phyloP scores from a whole-genome alignment of 2,888 invertebrate genomes.

The Thelaira solivaga region DNA sequence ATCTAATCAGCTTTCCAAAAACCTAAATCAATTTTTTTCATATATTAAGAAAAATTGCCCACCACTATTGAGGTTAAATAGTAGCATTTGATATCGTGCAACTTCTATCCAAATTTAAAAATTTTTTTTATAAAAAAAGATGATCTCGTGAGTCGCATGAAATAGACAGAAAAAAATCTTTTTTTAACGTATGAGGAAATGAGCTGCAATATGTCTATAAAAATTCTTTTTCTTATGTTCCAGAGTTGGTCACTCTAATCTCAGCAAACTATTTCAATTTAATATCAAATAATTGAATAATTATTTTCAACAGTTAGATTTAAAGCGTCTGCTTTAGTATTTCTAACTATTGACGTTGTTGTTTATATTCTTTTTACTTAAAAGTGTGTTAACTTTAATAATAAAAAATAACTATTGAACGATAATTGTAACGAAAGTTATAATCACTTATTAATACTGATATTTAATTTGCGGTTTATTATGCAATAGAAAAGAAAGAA shows the following conservation, averaged over 20 bases:
- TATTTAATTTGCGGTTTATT: slow-evolving; percentile 8
- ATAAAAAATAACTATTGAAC: neutral
- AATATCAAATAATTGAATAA: neutral
- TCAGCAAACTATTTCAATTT: neutral
- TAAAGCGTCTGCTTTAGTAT: neutral
- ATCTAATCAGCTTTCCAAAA: no score
- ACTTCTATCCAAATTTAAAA: no score
- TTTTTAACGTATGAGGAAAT: no score
- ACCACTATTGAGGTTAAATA: no score
- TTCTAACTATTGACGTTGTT: neutral
- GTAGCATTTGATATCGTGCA: no score
- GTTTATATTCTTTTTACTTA: neutral
- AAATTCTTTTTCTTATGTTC: no score
- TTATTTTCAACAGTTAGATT: neutral
- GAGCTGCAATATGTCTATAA: no score
- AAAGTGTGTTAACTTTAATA: slow-evolving; percentile 13
- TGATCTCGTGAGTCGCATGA: no score
- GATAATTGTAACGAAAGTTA: neutral
- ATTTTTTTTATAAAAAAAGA: no score
- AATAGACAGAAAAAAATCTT: no score
- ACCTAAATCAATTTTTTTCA: no score
- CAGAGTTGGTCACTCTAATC: neutral
- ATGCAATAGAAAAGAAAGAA: neutral
- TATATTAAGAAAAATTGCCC: no score
- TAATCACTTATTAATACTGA: neutral